These are phyloP conservation scores for Agrochola lychnidis DNA, from an alignment of 2,888 invertebrate species.

Conservation along the genomic window DNA sequence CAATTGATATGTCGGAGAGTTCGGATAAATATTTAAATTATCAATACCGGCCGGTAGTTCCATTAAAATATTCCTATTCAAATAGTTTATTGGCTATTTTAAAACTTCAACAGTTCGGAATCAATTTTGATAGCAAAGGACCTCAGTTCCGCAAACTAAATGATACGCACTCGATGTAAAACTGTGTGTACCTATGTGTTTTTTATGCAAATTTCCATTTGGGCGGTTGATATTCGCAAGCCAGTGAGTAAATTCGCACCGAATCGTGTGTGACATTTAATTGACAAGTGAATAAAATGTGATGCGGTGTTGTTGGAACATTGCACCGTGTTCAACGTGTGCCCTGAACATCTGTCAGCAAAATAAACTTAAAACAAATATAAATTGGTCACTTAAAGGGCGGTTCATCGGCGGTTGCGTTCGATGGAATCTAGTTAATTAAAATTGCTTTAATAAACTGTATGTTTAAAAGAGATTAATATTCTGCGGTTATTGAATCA, in stretches of 20 bases:
- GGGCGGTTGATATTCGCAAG: conserved; percentile 84
- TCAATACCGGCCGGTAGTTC: conserved; percentile 49
- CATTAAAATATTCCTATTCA: conserved; percentile 63
- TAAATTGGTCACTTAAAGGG: conserved; percentile 78
- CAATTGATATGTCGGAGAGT: conserved; percentile 47
- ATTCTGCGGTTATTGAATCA: conserved; percentile 83
- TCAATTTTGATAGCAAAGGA: conserved; percentile 63
- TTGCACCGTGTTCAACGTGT: conserved; percentile 73
- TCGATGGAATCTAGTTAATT: conserved; percentile 81
- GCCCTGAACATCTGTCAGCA: conserved; percentile 70
- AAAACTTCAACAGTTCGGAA: conserved; percentile 67
- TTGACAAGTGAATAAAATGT: conserved; percentile 88
- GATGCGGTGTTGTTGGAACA: conserved; percentile 80
- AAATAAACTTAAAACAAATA: conserved; percentile 78
- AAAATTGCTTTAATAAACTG: conserved; percentile 83
- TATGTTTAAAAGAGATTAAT: conserved; percentile 83
- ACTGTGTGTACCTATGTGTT: conserved; percentile 75
- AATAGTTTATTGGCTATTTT: conserved; percentile 70
- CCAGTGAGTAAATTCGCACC: conserved; percentile 85
- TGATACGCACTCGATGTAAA: conserved; percentile 65
- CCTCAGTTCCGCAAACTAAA: conserved; percentile 61
- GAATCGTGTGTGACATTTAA: conserved; percentile 87
- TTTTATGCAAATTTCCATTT: conserved; percentile 88
- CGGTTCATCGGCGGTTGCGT: conserved; percentile 71
- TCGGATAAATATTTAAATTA: conserved; percentile 67